Percentiles rank a stretch among this genome's conserved stretches.
phyloP scores from a whole-genome alignment of 2,113 vertebrate genomes.

The Sarotherodon lohbergeri region DNA sequence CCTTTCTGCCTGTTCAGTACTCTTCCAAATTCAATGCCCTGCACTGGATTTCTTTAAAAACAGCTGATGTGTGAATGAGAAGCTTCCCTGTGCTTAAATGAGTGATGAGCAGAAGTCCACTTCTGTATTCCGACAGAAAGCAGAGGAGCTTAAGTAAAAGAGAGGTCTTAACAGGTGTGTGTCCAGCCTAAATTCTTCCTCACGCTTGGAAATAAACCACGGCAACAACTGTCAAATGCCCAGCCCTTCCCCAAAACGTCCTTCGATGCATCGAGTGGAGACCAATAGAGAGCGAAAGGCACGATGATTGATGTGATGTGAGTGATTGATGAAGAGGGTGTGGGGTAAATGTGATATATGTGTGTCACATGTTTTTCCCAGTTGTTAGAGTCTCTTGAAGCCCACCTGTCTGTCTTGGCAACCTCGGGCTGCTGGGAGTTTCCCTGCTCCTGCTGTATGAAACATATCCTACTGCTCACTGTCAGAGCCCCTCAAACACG shows the following conservation, averaged over 20 bases:
- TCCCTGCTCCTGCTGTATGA: background rate
- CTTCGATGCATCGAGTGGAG: background rate
- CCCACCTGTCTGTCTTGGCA: slow-evolving; percentile 42
- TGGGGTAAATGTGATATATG: slow-evolving; percentile 1
- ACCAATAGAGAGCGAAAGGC: background rate
- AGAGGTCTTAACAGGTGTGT: slow-evolving; percentile 12
- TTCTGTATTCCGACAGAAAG: background rate
- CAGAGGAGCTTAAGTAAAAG: background rate
- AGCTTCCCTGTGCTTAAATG: background rate
- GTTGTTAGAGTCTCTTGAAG: slow-evolving; percentile 9
- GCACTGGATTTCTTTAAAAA: background rate
- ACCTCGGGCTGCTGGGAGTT: background rate
- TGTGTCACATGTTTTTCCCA: background rate
- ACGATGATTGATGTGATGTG: background rate
- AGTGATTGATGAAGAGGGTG: slow-evolving; percentile 24
- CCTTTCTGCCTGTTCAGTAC: fast-evolving
- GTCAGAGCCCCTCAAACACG: background rate
- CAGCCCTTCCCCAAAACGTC: background rate
- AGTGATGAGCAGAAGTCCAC: background rate
- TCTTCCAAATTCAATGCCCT: background rate
- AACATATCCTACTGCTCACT: background rate
- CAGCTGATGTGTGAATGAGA: background rate
- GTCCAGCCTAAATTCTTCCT: background rate
- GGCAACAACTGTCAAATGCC: background rate
- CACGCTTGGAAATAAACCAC: background rate